Conservation (phyloP, 2,888 invertebrate species). For the Serripes groenlandicus region DNA sequence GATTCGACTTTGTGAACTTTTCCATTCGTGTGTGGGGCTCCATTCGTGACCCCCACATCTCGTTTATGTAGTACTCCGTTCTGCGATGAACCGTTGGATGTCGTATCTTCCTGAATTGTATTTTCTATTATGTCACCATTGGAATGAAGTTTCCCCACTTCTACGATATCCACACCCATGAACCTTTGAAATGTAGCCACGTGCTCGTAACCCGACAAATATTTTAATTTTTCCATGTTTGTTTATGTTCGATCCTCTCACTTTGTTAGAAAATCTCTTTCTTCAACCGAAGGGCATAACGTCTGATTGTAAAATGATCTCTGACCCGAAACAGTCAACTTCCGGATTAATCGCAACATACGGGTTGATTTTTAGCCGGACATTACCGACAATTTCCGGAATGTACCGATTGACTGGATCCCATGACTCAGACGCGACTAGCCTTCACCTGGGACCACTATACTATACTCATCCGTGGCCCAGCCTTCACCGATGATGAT, state of each 20-base stretch:
- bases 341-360: conserved; percentile 4
- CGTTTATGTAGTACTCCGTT: conserved; percentile 17
- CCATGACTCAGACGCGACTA: no score
- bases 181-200: conserved; percentile 93
- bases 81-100: neutral
- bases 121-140: conserved; percentile 9
- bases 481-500: no score
- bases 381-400: no score
- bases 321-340: neutral
- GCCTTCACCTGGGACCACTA: no score
- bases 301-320: neutral
- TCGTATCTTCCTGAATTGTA: neutral
- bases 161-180: conserved; percentile 89
- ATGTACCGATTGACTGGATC: no score
- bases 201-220: conserved; percentile 88
- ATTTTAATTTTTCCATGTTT: conserved; percentile 56
- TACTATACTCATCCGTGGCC: no score
- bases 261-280: neutral
- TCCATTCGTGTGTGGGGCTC: conserved; percentile 5
- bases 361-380: no score
- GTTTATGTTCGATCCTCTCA: neutral
- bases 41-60: neutral
- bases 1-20: conserved; percentile 28
- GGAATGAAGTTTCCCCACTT: conserved; percentile 23
- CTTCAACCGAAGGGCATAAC: neutral